phyloP scores from a whole-genome alignment of 2,888 invertebrate genomes.

The Lochmaea capreae region DNA sequence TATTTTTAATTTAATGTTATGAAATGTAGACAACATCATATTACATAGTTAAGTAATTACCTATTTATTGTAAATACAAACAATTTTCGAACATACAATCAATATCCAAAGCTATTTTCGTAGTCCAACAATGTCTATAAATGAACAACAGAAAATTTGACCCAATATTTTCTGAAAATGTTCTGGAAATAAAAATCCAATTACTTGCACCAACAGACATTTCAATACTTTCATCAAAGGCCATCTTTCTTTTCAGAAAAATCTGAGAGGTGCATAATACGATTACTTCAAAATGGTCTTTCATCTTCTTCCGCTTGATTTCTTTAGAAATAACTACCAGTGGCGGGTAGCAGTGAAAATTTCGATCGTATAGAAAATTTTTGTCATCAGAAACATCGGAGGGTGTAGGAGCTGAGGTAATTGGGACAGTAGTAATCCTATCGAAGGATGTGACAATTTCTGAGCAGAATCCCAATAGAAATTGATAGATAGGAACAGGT shows the following conservation, averaged over 20 bases:
- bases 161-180: neutral
- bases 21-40: too few species aligned
- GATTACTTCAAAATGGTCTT: constrained; percentile 11
- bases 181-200: neutral
- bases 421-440: too few species aligned
- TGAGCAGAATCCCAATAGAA: too few species aligned
- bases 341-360: neutral
- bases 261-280: constrained; percentile 10
- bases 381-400: too few species aligned
- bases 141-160: neutral
- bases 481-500: too few species aligned
- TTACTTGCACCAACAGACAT: neutral
- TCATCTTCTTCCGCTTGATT: constrained; percentile 6
- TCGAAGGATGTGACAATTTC: too few species aligned
- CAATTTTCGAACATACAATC: too few species aligned
- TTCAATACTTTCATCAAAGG: constrained; percentile 4
- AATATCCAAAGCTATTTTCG: neutral
- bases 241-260: constrained; percentile 12
- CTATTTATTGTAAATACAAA: too few species aligned
- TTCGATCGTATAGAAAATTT: neutral
- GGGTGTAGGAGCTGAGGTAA: too few species aligned
- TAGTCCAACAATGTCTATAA: too few species aligned
- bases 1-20: too few species aligned
- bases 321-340: constrained; percentile 1
- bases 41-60: too few species aligned